Evolutionary conservation across 2,888 invertebrate species (phyloP).

Genomic region (Hypsopygia costalis): DNA sequence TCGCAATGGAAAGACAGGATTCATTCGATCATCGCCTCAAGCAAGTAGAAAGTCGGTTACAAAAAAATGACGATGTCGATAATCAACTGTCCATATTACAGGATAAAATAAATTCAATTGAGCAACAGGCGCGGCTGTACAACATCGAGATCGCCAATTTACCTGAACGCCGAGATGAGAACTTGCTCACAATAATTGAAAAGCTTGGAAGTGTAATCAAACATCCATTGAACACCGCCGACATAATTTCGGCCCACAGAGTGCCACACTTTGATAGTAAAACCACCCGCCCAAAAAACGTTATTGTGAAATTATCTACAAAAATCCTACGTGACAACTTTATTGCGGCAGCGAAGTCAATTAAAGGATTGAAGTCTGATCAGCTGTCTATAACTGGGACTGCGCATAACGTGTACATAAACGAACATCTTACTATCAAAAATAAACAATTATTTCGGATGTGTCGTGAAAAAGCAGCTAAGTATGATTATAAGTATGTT

Average conservation of each 20-base stretch:
- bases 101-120: slow-evolving; percentile 12
- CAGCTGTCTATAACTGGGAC: slow-evolving; percentile 5
- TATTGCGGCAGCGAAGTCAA: slow-evolving; percentile 1
- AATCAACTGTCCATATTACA: slow-evolving; percentile 2
- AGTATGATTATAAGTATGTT: slow-evolving; percentile 9
- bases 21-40: not conserved
- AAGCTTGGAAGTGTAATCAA: slow-evolving; percentile 2
- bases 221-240: slow-evolving; percentile 1
- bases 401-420: slow-evolving; percentile 6
- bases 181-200: not conserved
- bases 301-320: slow-evolving; percentile 7
- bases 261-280: slow-evolving; percentile 7
- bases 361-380: slow-evolving; percentile 3
- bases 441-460: slow-evolving; percentile 13
- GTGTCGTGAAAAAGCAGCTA: slow-evolving; percentile 9
- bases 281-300: slow-evolving; percentile 8
- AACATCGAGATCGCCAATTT: slow-evolving; percentile 16
- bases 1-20: slow-evolving; percentile 5
- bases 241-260: slow-evolving; percentile 3
- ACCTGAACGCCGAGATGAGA: slow-evolving; percentile 12
- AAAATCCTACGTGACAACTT: slow-evolving; percentile 8
- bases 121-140: slow-evolving; percentile 13
- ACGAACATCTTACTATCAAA: slow-evolving; percentile 11
- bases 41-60: not conserved
- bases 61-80: not conserved